These are phyloP conservation scores for Pectinophora gossypiella DNA, from an alignment of 1,140 invertebrate genomes.

Conservation along the genomic window DNA sequence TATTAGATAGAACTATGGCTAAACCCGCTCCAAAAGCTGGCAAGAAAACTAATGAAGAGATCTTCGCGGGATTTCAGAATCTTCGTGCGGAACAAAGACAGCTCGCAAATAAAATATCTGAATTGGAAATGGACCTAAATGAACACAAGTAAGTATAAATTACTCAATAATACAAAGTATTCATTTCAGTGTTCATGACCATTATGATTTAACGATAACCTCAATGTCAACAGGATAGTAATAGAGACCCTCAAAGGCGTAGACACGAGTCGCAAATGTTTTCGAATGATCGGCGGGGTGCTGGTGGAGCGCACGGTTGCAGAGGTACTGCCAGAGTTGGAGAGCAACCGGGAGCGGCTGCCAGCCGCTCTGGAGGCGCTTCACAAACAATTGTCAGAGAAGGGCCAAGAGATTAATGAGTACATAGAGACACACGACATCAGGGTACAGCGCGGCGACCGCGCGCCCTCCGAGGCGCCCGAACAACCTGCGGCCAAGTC, in stretches of 20 bases:
- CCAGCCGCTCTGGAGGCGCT: constrained; percentile 85
- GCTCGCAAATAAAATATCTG: constrained; percentile 90
- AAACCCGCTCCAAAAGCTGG: constrained; percentile 25
- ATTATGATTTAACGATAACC: not conserved
- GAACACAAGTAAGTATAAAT: constrained; percentile 91
- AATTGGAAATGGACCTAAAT: constrained; percentile 94
- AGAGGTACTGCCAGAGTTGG: constrained; percentile 91
- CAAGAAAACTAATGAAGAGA: constrained; percentile 84
- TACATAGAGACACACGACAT: constrained; percentile 96
- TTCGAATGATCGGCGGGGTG: constrained; percentile 94
- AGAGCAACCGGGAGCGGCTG: constrained; percentile 89
- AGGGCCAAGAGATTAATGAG: constrained; percentile 94
- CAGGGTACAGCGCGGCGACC: constrained; percentile 81
- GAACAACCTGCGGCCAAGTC: constrained; percentile 70
- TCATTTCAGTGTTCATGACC: not conserved
- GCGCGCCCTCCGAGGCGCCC: constrained; percentile 40
- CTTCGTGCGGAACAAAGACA: constrained; percentile 91
- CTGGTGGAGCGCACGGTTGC: constrained; percentile 94
- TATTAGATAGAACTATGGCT: not conserved
- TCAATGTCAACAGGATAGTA: constrained; percentile 84
- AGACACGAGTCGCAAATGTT: constrained; percentile 92
- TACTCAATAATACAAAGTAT: not conserved
- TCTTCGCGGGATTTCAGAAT: constrained; percentile 90
- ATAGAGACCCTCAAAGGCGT: constrained; percentile 94
- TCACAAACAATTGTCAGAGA: constrained; percentile 88